Percentiles rank a stretch among this genome's conserved stretches.
Evolutionary conservation across 2,888 invertebrate species (phyloP).

Genomic region (Synanthedon andrenaeformis): DNA sequence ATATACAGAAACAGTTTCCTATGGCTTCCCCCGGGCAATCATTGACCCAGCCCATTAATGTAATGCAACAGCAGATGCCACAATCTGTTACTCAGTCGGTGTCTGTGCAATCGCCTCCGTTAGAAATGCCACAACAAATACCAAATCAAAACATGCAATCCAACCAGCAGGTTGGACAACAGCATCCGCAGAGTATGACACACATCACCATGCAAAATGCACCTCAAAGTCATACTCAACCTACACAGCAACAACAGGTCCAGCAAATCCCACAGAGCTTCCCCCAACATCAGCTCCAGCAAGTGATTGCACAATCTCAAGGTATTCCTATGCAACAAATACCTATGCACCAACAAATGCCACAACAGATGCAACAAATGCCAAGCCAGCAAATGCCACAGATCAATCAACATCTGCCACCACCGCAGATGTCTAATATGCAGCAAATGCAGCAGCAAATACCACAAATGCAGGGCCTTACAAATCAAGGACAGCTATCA

Average conservation of each 20-base stretch:
- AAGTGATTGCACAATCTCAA: slow-evolving; percentile 63
- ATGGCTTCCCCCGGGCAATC: slow-evolving; percentile 67
- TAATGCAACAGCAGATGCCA: slow-evolving; percentile 58
- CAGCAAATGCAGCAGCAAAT: slow-evolving; percentile 66
- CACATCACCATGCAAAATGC: slow-evolving; percentile 63
- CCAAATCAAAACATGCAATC: slow-evolving; percentile 52
- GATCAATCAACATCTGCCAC: slow-evolving; percentile 60
- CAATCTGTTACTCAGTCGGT: slow-evolving; percentile 43
- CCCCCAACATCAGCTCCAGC: slow-evolving; percentile 65
- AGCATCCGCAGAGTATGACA: slow-evolving; percentile 66
- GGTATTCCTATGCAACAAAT: slow-evolving; percentile 65
- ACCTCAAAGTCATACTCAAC: slow-evolving; percentile 44
- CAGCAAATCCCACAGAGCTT: slow-evolving; percentile 68
- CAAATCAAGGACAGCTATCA: slow-evolving; percentile 55
- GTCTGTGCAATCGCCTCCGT: slow-evolving; percentile 62
- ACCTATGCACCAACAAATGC: slow-evolving; percentile 65
- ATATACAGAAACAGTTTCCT: slow-evolving; percentile 62
- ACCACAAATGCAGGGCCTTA: slow-evolving; percentile 62
- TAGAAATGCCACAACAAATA: slow-evolving; percentile 67
- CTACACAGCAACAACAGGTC: slow-evolving; percentile 57
- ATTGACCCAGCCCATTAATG: slow-evolving; percentile 57
- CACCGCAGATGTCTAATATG: slow-evolving; percentile 58
- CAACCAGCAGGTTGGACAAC: slow-evolving; percentile 55
- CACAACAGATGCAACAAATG: slow-evolving; percentile 67
- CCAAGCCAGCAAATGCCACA: slow-evolving; percentile 68